Evolutionary conservation across 2,113 vertebrate genomes (phyloP), one percentile per base, ranked within the genome.

Genomic region (Cinclus mexicanus): DNA sequence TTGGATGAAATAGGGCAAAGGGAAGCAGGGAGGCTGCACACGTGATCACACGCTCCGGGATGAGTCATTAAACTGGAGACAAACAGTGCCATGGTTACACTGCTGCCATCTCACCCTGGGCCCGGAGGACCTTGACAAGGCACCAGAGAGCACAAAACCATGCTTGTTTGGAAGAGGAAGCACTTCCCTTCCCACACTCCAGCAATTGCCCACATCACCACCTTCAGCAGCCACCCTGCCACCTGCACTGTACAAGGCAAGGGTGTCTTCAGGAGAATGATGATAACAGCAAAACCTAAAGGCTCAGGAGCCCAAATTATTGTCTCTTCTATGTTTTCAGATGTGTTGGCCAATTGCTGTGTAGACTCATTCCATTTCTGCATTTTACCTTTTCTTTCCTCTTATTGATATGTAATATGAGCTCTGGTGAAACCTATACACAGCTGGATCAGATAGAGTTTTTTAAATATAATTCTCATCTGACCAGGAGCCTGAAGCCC

Each of bases 1-100:
- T 44, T 75, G 92, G 91, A 92, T 94, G 94, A 97, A 97, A 96
- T 59, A 97, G 94, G 95, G 96, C 97, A 97, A 94, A 95, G 96
- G 86, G 95, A 97, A 96, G 37, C 92, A 64, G 88, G 89, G 94
- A 96, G 86, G 92, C 89, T 91, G 87, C 60, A 90, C 92, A 96
- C 7, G 44, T 95, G 95, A 91, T 44, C 69, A 23, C 88, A 96
- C 61, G 94, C 95, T 96, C 87, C 2, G 4, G 86, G 92, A 96
- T 97, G 95, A 97, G 94, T 97, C 97, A 97, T 79, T 92, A 92
- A 91, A 94, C 79, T 33, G 2, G 87, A 96, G 93, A 93, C 91
- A 97, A 97, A 96, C 87, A 94, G 87, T 93, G 92, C 71, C 89
- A 89, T 92, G 81, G 93, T 93, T 91, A 94, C 90, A 50, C 37